Base-by-base conservation (phyloP, 37 sponge, comb jelly and placozoan species). In the Axinella damicornis region DNA sequence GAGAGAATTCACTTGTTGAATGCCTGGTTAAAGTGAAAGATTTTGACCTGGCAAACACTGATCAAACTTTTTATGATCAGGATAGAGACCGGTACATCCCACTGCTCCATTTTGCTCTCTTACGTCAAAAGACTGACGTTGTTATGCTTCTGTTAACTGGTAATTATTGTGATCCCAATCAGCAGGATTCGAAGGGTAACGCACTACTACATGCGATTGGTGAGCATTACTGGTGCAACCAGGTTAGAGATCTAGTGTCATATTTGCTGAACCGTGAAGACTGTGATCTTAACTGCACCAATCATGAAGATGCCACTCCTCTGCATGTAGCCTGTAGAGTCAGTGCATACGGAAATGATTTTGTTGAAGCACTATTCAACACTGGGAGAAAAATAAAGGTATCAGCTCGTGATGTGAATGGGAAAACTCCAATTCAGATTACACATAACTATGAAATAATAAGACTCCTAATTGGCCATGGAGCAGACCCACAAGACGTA, bases 401-500 rank as follows among this genome's bases (percentile, higher is more conserved):
- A 62, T 65, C 79, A 21, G 2, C 37, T n/a, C 1, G 61, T 24
- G 54, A 64, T 27, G 25, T 33, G 18, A n/a, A 65, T 15, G 53
- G 67, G 19, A 35, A 37, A 22, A 79, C 79, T 46, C 79, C 79
- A 19, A 65, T 79, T 35, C 79, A 79, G 21, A 2, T 79, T 12
- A 53, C 79, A 36, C 31, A 65, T 37, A 53, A 79, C 2, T 35
- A 73, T 25, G 9, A 65, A 2, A 53, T 79, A 12, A 41, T 79
- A 20, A 63, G 63, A n/a, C 52, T 64, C 5, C 79, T 79, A 15
- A 79, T 79, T n/a, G 41, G 27, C 13, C 16, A 79, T 64, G 79
- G 79, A 9, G 79, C 79, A 33, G 64, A 79, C 53, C 79, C 79
- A 13, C 30, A 68, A 68, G 69, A 68, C 13, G 69, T 68, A 5